Base-by-base conservation (phyloP, 2,797 vertebrate genomes). In the Protonibea diacanthus region DNA sequence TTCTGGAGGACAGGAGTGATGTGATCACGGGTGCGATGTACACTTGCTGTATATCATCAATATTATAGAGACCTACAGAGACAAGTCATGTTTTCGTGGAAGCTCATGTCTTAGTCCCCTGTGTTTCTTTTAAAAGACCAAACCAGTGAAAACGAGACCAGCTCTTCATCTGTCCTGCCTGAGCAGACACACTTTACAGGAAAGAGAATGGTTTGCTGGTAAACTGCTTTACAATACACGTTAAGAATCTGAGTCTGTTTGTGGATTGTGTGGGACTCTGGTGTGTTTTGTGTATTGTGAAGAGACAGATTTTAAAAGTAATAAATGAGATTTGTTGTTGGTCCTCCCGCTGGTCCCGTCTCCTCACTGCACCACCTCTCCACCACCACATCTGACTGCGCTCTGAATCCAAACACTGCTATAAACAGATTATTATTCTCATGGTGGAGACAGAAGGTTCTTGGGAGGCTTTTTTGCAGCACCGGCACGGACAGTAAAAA, bases 401-500 rank as follows among this genome's bases (percentile, higher is more conserved):
- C 40, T 62, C 51, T 48, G 25, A 38, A 20, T 64, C 57, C 20
- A 57, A 23, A 27, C n/a, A 42, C 1, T 42, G 42, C 40, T 44
- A 53, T 48, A 10, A 59, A 76, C 57, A 75, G 20, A 58, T 64
- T 45, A 29, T 6, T 20, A 57, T 21, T 57, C 40, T 23, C 11
- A 21, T 47, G 25, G n/a, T 17, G 51, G 14, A 61, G 45, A 18
- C 29, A 21, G 3, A 55, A 27, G 44, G 38, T 27, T 81, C 23
- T 29, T 29, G 23, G 18, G 18, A 60, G 20, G 20, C 23, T 21
- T 23, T 78, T 72, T 57, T 29, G 66, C 45, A 56, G 74, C 17
- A 51, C 74, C 45, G 67, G 74, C 58, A 63, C 11, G 14, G 18
- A 47, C 38, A 44, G 48, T 55, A n/a, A 68, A 66, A 44, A n/a